phyloP scores from a whole-genome alignment of 2,113 vertebrate genomes.

The Gulo gulo region DNA sequence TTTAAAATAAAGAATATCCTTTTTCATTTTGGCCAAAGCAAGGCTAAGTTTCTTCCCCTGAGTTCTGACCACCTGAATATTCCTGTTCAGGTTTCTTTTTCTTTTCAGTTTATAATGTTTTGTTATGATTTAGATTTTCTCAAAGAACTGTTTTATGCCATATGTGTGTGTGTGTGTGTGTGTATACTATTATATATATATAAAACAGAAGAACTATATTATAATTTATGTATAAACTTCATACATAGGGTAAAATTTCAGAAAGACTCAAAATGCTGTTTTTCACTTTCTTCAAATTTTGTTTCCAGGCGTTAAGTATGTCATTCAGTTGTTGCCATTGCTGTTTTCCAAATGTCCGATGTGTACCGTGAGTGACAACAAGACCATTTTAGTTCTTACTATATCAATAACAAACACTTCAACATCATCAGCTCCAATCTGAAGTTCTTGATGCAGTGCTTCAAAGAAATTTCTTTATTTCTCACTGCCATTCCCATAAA shows the following conservation, averaged over 20 bases:
- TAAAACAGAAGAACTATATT: too few species aligned
- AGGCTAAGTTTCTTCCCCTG: neutral
- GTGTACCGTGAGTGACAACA: conserved; percentile 93
- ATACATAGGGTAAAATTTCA: conserved; percentile 59
- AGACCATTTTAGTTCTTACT: neutral
- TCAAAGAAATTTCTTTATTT: conserved; percentile 96
- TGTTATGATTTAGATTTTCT: conserved; percentile 20
- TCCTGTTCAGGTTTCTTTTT: neutral
- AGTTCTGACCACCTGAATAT: neutral
- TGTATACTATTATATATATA: too few species aligned
- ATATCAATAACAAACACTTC: conserved; percentile 97
- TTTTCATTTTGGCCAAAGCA: neutral
- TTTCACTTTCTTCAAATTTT: conserved; percentile 95
- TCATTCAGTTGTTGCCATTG: conserved; percentile 98
- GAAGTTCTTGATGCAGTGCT: conserved; percentile 97
- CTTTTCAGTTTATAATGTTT: conserved; percentile 60
- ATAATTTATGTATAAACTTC: neutral
- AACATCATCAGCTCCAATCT: conserved; percentile 94
- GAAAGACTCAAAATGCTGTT: conserved; percentile 96
- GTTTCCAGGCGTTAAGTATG: conserved; percentile 95
- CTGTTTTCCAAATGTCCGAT: conserved; percentile 98
- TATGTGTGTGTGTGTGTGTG: too few species aligned
- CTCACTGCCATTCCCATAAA: conserved; percentile 99
- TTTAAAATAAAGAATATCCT: neutral
- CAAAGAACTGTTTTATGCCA: neutral